Evolutionary conservation across 2,888 invertebrate species (phyloP), one percentile per base, ranked within the genome.

Genomic region (Heliconius sara): DNA sequence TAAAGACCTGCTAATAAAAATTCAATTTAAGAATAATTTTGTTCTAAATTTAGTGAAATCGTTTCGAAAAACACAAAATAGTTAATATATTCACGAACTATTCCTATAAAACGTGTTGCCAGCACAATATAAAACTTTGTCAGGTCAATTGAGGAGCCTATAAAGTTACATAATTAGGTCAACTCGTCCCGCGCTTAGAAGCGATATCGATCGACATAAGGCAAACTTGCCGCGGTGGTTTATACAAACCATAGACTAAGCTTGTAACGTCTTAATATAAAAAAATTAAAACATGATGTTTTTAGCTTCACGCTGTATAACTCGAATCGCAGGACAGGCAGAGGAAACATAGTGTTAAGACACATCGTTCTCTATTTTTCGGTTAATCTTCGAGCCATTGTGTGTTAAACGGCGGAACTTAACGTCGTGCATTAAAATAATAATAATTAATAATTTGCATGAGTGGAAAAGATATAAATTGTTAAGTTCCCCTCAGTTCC

Each of bases 111-210:
- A 57, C 57, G 52, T 52, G 52, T 66, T 52, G 67, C n/a, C 57
- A 73, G 34, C 16, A 73, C 22, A 75, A 75, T 75, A 47, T 66
- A 75, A 65, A 75, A 75, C 65, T 75, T 65, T 66, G 43, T 66
- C 27, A 66, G 75, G 75, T 75, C 75, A 75, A 75, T 75, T 75
- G 75, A 75, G 65, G 75, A 43, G 78, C 72, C 60, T 91, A 90
- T 91, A 92, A 92, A 91, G 89, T 92, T 88, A 87, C 90, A 87
- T 91, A 94, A 93, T 93, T 92, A 89, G 94, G 93, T 93, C 93
- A 93, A 87, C 90, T 88, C 88, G 90, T 89, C 90, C 88, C 89
- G 88, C 89, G 90, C 86, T 87, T 81, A 83, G 84, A 85, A 85
- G 87, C 86, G 87, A 86, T 89, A 87, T 86, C 89, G 92, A 91